Base-by-base conservation (phyloP, 2,797 vertebrate genomes). In the Chaunax sp. region DNA sequence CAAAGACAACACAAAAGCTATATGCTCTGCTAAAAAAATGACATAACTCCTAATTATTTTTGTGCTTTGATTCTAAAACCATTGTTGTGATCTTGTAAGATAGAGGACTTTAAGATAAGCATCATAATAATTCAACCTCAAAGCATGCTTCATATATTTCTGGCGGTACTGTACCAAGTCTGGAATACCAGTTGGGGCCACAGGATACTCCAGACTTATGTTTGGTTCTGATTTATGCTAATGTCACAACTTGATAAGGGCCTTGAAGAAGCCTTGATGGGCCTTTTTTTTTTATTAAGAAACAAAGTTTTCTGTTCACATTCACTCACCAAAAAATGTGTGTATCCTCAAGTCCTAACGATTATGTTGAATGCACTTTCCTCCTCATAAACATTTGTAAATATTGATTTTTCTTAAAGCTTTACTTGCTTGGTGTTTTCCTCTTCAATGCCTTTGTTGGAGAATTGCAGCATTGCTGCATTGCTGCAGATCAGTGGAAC, bases 1-100 rank as follows among this genome's bases (percentile, higher is more conserved):
- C 50, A 41, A 49, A 46, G 78, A 79, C 40, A 72, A 74, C 53
- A 67, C 7, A 9, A 11, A 47, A 16, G 46, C 47, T 69, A 1
- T 25, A 43, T 26, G 28, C 22, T 16, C 2, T 30, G 56, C 15
- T 28, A 13, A 6, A 22, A 49, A 37, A 12, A 28, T 38, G 8
- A 19, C 30, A 30, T n/a, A n/a, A n/a, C n/a, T n/a, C n/a, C n/a
- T n/a, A n/a, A 44, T 54, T 37, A 43, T 35, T 50, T 28, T 14
- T 3, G 10, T 9, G 46, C 14, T 54, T 74, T 25, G 66, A 13
- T 19, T 6, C 41, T 19, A 28, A 9, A 30, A 30, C 9, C 28
- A 30, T 30, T 9, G 28, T 30, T 30, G 28, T 49, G 15, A 52
- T 28, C 26, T 54, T 11, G 43, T 41, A 7, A 1, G 14, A 25